Percentiles rank a stretch among this genome's conserved stretches.
Conservation (phyloP, 2,113 vertebrate genomes). For the Zosterops lateralis region DNA sequence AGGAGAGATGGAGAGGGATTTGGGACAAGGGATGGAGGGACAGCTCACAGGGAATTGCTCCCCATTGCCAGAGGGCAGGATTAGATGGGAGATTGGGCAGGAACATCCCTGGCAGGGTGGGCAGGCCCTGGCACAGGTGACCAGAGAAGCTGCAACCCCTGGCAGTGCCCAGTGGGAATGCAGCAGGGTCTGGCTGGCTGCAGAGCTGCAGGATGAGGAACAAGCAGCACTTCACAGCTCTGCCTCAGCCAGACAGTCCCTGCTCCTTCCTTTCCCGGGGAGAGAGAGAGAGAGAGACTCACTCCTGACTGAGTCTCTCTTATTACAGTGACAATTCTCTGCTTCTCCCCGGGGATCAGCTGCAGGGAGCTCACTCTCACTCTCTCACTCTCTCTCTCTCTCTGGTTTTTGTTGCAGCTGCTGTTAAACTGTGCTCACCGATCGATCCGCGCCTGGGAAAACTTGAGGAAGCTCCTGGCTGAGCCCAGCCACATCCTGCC, state of each 20-base stretch:
- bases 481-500: background rate
- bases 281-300: background rate
- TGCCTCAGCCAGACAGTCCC: background rate
- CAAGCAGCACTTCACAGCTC: background rate
- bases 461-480: background rate
- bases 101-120: too few relatives aligned
- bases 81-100: accelerated
- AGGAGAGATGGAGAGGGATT: background rate
- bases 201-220: background rate
- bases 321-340: background rate
- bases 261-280: background rate
- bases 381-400: background rate
- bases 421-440: background rate
- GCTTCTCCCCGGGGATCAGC: background rate
- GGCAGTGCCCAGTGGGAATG: background rate
- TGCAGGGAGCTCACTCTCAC: background rate
- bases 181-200: background rate
- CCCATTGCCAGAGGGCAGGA: background rate
- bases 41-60: background rate
- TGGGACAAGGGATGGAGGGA: background rate
- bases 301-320: background rate
- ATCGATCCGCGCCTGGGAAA: constrained; percentile 13
- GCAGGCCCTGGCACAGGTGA: too few relatives aligned
- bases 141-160: too few relatives aligned
- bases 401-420: background rate